These are phyloP conservation scores for Drosophila takahashii DNA, from an alignment of 1,140 invertebrate genomes.

Conservation along the genomic window DNA sequence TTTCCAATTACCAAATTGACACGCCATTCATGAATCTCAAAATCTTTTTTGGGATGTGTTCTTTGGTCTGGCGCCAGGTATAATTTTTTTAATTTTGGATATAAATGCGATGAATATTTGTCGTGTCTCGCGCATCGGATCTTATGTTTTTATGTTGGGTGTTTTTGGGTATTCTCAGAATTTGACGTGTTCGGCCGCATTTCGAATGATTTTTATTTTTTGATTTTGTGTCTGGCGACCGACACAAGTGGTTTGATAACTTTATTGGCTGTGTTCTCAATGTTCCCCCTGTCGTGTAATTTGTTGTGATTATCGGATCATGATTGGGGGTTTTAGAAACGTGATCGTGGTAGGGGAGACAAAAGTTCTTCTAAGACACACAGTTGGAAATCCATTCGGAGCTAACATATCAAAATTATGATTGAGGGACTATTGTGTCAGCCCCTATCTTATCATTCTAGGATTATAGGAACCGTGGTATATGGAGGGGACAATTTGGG, in stretches of 20 bases:
- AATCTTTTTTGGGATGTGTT: slow-evolving; percentile 24
- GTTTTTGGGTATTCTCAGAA: slow-evolving; percentile 52
- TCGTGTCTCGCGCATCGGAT: slow-evolving; percentile 38
- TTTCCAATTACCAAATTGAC: slow-evolving; percentile 58
- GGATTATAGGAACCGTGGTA: slow-evolving; percentile 5
- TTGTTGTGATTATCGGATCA: slow-evolving; percentile 64
- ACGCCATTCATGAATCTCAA: slow-evolving; percentile 47
- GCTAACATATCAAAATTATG: slow-evolving; percentile 20
- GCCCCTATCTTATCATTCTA: slow-evolving; percentile 28
- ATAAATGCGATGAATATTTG: slow-evolving; percentile 67
- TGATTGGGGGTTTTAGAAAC: slow-evolving; percentile 40
- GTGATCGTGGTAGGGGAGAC: slow-evolving; percentile 34
- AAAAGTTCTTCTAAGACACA: background rate
- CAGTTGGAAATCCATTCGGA: background rate
- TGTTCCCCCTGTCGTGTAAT: slow-evolving; percentile 39
- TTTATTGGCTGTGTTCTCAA: slow-evolving; percentile 58
- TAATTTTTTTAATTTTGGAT: slow-evolving; percentile 65
- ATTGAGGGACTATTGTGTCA: slow-evolving; percentile 29
- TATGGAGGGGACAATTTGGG: background rate
- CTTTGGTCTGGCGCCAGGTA: slow-evolving; percentile 59
- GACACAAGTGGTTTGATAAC: slow-evolving; percentile 70
- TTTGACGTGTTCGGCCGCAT: slow-evolving; percentile 51
- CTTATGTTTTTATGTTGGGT: slow-evolving; percentile 24
- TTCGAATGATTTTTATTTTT: slow-evolving; percentile 50
- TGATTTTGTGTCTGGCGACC: slow-evolving; percentile 35